A percentile compares a stretch with the other conserved stretches of the same genome.
Evolutionary conservation across 2,113 vertebrate species (phyloP).

Genomic region (Rattus rattus): DNA sequence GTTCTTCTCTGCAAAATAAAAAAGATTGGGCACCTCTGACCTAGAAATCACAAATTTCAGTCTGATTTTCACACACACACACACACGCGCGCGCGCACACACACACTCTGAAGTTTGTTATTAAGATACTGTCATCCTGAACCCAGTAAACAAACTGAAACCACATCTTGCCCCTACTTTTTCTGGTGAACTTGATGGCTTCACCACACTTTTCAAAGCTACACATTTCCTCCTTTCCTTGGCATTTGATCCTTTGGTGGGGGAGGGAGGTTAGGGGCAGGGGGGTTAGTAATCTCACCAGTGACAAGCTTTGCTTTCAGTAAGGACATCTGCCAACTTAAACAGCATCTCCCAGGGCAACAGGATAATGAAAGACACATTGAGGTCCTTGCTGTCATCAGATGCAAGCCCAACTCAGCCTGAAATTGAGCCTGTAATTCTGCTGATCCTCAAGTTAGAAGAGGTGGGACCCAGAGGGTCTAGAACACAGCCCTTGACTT

Average conservation of each 20-base stretch:
- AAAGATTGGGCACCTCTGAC: not conserved
- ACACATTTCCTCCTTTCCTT: constrained; percentile 71
- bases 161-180: constrained; percentile 80
- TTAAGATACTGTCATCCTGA: constrained; percentile 76
- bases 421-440: constrained; percentile 81
- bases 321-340: constrained; percentile 91
- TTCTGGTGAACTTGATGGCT: constrained; percentile 81
- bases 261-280: not conserved
- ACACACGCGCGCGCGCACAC: not conserved
- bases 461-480: not conserved
- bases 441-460: not conserved
- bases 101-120: constrained; percentile 65
- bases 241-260: constrained; percentile 65
- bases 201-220: constrained; percentile 79
- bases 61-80: not conserved
- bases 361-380: constrained; percentile 91
- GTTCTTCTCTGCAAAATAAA: not conserved
- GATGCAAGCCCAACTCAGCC: constrained; percentile 67
- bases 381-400: constrained; percentile 87
- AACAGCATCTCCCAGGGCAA: constrained; percentile 90
- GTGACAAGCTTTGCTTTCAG: constrained; percentile 88
- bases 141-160: constrained; percentile 82
- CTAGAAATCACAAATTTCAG: not conserved
- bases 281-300: constrained; percentile 88
- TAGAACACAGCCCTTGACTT: not conserved